Conservation (phyloP, 1,140 invertebrate genomes). For the Hyles euphorbiae region DNA sequence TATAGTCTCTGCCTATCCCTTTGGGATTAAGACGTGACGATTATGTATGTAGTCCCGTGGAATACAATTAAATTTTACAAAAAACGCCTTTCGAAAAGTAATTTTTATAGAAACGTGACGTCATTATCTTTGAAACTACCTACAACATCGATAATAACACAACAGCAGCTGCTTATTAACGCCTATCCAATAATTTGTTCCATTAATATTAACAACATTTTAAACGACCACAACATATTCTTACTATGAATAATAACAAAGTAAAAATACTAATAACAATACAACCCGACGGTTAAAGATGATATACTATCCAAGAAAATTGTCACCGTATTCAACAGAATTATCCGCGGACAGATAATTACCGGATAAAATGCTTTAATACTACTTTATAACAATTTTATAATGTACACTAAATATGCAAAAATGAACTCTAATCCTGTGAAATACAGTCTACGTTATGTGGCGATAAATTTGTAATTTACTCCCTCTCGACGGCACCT, state of each 20-base stretch:
- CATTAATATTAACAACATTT: too few species aligned
- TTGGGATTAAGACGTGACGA: too few species aligned
- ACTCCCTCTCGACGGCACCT: constrained; percentile 23
- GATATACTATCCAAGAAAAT: constrained; percentile 30
- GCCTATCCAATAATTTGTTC: too few species aligned
- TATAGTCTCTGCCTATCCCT: too few species aligned
- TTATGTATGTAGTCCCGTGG: too few species aligned
- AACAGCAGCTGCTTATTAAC: too few species aligned
- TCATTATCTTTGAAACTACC: too few species aligned
- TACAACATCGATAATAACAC: too few species aligned
- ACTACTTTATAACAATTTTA: constrained; percentile 17
- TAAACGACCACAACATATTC: too few species aligned
- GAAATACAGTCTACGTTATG: constrained; percentile 1
- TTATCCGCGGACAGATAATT: constrained; percentile 37
- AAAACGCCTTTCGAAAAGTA: too few species aligned
- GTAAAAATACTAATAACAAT: not conserved
- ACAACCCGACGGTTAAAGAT: not conserved
- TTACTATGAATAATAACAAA: not conserved
- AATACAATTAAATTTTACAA: too few species aligned
- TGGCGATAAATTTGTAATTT: constrained; percentile 12
- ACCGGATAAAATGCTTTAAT: constrained; percentile 34
- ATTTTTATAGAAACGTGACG: too few species aligned
- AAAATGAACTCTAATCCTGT: constrained; percentile 14
- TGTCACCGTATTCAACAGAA: constrained; percentile 35
- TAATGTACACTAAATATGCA: not conserved